Evolutionary conservation across 2,888 invertebrate genomes (phyloP).

Genomic region (Leucophenga montana): DNA sequence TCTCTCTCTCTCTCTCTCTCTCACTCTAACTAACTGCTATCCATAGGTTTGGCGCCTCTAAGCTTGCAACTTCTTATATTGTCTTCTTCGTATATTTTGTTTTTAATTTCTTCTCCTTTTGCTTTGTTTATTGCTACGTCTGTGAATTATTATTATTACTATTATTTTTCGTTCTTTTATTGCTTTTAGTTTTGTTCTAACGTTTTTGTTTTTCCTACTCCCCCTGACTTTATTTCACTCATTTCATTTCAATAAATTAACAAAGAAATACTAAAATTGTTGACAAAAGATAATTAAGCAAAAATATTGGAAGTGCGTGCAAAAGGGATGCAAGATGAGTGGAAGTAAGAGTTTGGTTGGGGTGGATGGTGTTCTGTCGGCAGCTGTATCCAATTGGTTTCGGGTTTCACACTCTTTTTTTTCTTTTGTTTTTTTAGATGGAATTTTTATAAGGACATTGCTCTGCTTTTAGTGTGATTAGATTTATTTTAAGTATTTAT

Average conservation of each 20-base stretch:
- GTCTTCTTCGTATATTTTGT: background rate
- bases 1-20: background rate
- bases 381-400: background rate
- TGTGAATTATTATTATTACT: conserved; percentile 25
- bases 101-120: background rate
- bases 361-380: background rate
- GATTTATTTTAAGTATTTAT: background rate
- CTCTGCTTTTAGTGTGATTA: conserved; percentile 14
- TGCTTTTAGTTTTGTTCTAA: conserved; percentile 20
- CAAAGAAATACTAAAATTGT: conserved; percentile 57
- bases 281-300: conserved; percentile 51
- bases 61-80: conserved; percentile 10
- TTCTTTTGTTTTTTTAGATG: too few species aligned
- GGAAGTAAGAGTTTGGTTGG: background rate
- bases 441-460: conserved; percentile 10
- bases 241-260: conserved; percentile 65
- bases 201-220: conserved; percentile 54
- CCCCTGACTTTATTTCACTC: too few species aligned
- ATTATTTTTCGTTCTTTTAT: conserved; percentile 43
- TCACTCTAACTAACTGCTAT: background rate
- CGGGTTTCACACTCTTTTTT: background rate
- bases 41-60: conserved; percentile 10
- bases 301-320: conserved; percentile 29
- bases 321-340: background rate
- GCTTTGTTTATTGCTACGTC: conserved; percentile 9